These are phyloP conservation scores for Tarsius wallacei DNA, from an alignment of 2,797 vertebrate species.

Conservation along the genomic window DNA sequence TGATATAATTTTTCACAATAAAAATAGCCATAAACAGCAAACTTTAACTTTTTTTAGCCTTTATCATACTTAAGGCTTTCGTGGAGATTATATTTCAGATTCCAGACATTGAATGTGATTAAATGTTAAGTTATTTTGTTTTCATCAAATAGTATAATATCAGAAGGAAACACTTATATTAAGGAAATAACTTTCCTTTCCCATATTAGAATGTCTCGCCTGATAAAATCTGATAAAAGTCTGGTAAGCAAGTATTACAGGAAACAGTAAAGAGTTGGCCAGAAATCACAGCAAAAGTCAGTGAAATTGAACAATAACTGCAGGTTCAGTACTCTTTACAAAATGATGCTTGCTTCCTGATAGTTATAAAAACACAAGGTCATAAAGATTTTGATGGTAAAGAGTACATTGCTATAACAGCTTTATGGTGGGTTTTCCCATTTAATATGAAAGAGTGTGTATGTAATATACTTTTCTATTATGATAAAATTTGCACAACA, in stretches of 20 bases:
- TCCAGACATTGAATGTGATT: conserved; percentile 33
- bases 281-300: conserved; percentile 79
- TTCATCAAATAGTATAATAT: conserved; percentile 82
- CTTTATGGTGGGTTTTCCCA: neutral
- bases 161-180: conserved; percentile 89
- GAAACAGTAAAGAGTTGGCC: conserved; percentile 86
- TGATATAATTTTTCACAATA: conserved; percentile 5
- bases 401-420: neutral
- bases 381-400: conserved; percentile 62
- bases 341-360: conserved; percentile 71
- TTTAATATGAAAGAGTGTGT: neutral
- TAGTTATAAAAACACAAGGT: conserved; percentile 77
- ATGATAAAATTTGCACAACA: neutral
- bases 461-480: neutral
- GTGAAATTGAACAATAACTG: conserved; percentile 79
- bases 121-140: conserved; percentile 80
- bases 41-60: conserved; percentile 24
- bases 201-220: conserved; percentile 84
- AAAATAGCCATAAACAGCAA: neutral
- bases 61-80: conserved; percentile 38
- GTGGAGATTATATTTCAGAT: conserved; percentile 53
- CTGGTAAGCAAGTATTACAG: conserved; percentile 83
- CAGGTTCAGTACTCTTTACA: conserved; percentile 73
- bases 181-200: conserved; percentile 88
- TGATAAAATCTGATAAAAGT: conserved; percentile 85